Percentiles rank a stretch among this genome's conserved stretches.
Evolutionary conservation across 2,888 invertebrate species (phyloP).

Genomic region (Incurvaria masculella): DNA sequence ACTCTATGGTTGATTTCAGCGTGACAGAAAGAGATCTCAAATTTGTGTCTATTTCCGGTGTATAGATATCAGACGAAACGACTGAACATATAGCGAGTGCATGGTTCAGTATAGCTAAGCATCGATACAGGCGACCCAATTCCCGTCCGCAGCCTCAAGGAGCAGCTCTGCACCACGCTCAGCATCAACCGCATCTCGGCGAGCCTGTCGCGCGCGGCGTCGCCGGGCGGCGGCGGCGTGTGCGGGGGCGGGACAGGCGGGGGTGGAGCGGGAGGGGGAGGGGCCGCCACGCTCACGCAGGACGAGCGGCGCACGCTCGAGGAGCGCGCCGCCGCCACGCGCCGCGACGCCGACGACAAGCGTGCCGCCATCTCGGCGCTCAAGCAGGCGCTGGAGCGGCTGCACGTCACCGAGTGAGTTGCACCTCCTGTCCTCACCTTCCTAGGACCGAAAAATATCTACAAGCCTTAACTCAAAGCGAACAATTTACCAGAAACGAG

Average conservation of each 20-base stretch:
- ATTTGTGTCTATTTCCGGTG: too few relatives aligned
- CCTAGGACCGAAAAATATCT: too few relatives aligned
- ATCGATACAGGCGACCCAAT: too few relatives aligned
- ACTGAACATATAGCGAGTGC: background rate
- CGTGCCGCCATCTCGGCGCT: conserved; percentile 77
- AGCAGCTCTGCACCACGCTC: conserved; percentile 62
- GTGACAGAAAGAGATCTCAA: too few relatives aligned
- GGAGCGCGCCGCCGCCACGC: conserved; percentile 45
- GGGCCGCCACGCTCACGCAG: conserved; percentile 46
- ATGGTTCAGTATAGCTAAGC: background rate
- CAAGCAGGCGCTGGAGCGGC: conserved; percentile 73
- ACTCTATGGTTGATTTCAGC: too few relatives aligned
- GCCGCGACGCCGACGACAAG: conserved; percentile 73
- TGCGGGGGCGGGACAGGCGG: conserved; percentile 24
- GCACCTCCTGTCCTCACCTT: too few relatives aligned
- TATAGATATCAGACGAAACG: too few relatives aligned
- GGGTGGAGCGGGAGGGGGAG: conserved; percentile 26
- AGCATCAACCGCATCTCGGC: conserved; percentile 48
- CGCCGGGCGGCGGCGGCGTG: conserved; percentile 28
- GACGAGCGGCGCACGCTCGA: conserved; percentile 57
- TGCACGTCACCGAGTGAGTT: conserved; percentile 86
- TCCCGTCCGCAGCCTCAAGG: conserved; percentile 51
- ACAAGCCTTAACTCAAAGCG: too few relatives aligned
- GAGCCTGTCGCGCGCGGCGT: conserved; percentile 24
- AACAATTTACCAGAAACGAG: too few relatives aligned